These are phyloP conservation scores for Emydocephalus ijimae DNA, from an alignment of 2,113 vertebrate species.

Conservation along the genomic window DNA sequence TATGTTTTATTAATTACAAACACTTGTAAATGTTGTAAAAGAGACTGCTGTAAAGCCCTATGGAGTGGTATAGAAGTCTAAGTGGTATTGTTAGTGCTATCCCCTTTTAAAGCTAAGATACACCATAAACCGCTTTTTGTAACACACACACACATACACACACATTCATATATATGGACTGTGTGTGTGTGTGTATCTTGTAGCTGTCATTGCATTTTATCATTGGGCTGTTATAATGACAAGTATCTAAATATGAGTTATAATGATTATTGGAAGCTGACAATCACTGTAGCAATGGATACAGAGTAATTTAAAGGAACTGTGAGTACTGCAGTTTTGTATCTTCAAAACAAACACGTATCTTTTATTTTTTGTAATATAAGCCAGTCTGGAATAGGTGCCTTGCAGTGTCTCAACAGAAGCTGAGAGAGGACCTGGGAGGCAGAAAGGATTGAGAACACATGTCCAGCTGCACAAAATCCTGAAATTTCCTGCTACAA, in stretches of 20 bases:
- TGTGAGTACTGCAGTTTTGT: not conserved
- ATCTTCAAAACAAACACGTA: not conserved
- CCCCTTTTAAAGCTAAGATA: not conserved
- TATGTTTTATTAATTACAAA: no score
- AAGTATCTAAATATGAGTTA: not conserved
- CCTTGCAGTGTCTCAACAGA: not conserved
- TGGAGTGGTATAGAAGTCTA: not conserved
- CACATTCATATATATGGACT: no score
- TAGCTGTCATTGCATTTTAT: constrained; percentile 7
- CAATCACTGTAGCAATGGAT: not conserved
- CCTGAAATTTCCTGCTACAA: not conserved
- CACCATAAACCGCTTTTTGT: not conserved
- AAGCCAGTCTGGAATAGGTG: not conserved
- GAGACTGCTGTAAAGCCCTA: no score
- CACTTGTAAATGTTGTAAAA: no score
- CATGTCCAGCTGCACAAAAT: not conserved
- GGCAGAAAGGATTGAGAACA: not conserved
- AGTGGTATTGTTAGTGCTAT: not conserved
- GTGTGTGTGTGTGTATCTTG: no score
- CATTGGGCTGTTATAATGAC: not conserved
- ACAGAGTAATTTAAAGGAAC: not conserved
- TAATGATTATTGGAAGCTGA: not conserved
- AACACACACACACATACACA: no score
- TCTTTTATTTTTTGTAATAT: not conserved
- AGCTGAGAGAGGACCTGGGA: not conserved